Conservation (phyloP, 2,113 vertebrate genomes). For the Alethe castanea region DNA sequence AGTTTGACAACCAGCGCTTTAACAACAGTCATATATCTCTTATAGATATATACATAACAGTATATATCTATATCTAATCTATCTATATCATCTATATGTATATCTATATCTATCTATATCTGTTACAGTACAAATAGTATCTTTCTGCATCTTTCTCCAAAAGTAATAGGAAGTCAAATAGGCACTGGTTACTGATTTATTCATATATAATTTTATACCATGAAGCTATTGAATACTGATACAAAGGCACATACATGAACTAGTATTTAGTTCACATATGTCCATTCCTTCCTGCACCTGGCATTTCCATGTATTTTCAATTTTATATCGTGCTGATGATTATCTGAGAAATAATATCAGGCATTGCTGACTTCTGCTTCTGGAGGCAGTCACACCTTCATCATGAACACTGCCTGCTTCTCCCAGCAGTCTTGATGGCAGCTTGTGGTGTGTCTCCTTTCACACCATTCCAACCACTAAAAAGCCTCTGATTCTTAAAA, state of each 20-base stretch:
- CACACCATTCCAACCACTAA: background rate
- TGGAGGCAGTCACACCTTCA: background rate
- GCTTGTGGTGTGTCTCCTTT: fast-evolving
- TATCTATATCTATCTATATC: too few species aligned
- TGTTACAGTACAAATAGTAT: background rate
- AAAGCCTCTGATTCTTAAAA: background rate
- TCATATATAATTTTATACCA: background rate
- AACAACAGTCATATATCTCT: background rate
- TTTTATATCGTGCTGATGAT: background rate
- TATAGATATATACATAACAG: too few species aligned
- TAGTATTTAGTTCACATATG: background rate
- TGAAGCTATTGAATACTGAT: background rate
- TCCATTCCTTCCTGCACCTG: background rate
- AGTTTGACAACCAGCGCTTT: background rate
- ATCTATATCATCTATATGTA: too few species aligned
- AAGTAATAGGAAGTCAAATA: background rate
- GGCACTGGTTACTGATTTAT: background rate
- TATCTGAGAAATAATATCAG: background rate
- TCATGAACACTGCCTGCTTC: fast-evolving
- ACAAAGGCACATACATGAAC: background rate
- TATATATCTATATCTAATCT: too few species aligned
- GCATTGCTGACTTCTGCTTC: background rate
- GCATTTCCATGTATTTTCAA: background rate
- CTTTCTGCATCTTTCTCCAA: background rate
- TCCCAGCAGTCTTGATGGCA: background rate